Evolutionary conservation across 1,140 invertebrate species (phyloP), one percentile per base, ranked within the genome.

Genomic region (Pseudomyrmex sp.): DNA sequence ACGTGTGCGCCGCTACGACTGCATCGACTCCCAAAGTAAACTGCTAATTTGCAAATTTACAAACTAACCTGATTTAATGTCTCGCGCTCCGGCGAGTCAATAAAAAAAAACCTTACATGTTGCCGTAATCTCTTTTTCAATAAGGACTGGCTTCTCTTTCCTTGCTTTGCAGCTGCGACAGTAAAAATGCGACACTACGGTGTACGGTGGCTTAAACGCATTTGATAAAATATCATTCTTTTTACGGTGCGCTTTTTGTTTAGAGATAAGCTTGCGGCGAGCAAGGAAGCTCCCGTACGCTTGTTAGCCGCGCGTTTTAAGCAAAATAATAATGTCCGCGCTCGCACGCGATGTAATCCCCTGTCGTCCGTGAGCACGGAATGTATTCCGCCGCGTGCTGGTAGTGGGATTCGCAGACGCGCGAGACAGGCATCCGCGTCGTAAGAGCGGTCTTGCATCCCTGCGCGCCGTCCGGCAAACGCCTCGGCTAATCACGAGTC

Each of bases 401-500:
- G 15, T 10, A 7, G 13, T 56, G 44, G 63, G 7, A 4, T 58
- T 56, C 18, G 35, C 65, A 66, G 63, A 18, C 10, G 26, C 48
- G 62, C 35, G 35, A 35, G 35, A 35, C 35, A 77, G 75, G 50
- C 52, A 23, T 58, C 70, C 74, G 35, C 35, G 35, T 58, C 70
- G 58, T 54, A 65, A 66, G 52, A 35, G 35, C 69, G 48, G 59
- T 59, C 80, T 61, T 52, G 50, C 13, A 18, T 48, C 61, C 35
- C 59, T 44, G 59, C 61, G 2, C 46, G 68, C 77, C 26, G 48
- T 66, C 56, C 18, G 15, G 4, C 7, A 50, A 56, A 86, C 73
- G 69, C 54, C 20, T 35, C 23, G 58, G 54, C 75, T 85, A 88
- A 88, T 88, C 73, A 85, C 73, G 77, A 83, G 61, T 66, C 69